Percentiles rank a stretch among this genome's conserved stretches.
These are phyloP conservation scores for Megamerina dolium DNA, from an alignment of 2,888 invertebrate species.

Conservation along the genomic window DNA sequence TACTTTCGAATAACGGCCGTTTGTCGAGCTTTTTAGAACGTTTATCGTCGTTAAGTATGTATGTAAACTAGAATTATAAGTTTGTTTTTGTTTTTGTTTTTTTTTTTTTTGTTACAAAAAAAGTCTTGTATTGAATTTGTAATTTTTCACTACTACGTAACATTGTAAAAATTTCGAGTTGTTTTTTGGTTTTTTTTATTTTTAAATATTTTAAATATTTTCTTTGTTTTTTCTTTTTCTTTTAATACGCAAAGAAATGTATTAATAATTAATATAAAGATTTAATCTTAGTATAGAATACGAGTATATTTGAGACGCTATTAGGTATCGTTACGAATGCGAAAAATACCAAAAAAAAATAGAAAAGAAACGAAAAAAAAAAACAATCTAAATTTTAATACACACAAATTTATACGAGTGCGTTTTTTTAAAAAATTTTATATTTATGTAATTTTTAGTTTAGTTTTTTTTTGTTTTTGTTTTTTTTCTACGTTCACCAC, in stretches of 20 bases:
- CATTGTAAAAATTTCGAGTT: conserved; percentile 17
- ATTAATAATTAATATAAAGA: neutral
- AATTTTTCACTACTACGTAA: conserved; percentile 5
- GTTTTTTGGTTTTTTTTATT: too few species aligned
- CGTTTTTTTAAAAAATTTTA: neutral
- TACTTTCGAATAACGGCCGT: too few species aligned
- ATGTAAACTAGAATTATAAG: too few species aligned
- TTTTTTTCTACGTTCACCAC: too few species aligned
- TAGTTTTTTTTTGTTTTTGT: neutral
- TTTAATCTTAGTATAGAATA: neutral
- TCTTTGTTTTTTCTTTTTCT: too few species aligned
- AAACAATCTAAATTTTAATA: neutral
- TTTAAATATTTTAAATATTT: conserved; percentile 12
- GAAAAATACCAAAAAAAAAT: too few species aligned
- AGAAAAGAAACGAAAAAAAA: too few species aligned
- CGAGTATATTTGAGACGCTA: neutral
- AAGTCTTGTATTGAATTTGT: conserved; percentile 8
- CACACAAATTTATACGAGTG: neutral
- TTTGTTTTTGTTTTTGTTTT: conserved; percentile 1
- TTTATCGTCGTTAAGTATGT: too few species aligned
- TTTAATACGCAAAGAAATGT: conserved; percentile 15
- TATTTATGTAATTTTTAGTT: neutral
- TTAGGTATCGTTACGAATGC: neutral
- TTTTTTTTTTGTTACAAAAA: conserved; percentile 1
- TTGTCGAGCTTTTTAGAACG: too few species aligned